phyloP scores from a whole-genome alignment of 2,113 vertebrate species.

The Ptyas mucosa region DNA sequence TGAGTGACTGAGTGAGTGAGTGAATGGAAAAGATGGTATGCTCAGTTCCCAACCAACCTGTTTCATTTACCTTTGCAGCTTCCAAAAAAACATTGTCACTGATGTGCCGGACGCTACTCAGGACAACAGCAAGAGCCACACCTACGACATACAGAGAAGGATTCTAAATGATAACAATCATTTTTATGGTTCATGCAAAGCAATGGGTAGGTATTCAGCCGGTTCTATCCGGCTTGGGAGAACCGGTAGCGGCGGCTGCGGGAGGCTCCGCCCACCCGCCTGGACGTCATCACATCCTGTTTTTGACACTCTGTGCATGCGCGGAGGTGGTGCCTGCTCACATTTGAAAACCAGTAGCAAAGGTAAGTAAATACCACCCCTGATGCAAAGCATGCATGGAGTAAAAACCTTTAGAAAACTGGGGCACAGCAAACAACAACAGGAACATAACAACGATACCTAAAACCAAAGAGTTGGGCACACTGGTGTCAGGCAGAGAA shows the following conservation, averaged over 20 bases:
- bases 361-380: no score
- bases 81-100: slow-evolving; percentile 92
- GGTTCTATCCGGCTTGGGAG: no score
- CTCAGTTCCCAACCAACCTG: neutral
- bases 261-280: no score
- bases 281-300: no score
- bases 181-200: neutral
- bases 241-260: no score
- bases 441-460: neutral
- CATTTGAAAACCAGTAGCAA: no score
- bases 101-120: slow-evolving; percentile 92
- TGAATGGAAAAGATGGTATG: neutral
- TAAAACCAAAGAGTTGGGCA: neutral
- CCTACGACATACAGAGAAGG: slow-evolving; percentile 66
- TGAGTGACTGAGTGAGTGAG: no score
- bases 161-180: neutral
- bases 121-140: slow-evolving; percentile 91
- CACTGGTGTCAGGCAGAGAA: neutral
- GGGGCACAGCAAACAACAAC: neutral
- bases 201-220: neutral
- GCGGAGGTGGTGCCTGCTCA: no score
- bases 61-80: slow-evolving; percentile 87
- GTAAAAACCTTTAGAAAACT: neutral
- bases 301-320: no score
- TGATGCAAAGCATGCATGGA: neutral